phyloP scores from a whole-genome alignment of 2,797 vertebrate genomes.

The Bucorvus abyssinicus region DNA sequence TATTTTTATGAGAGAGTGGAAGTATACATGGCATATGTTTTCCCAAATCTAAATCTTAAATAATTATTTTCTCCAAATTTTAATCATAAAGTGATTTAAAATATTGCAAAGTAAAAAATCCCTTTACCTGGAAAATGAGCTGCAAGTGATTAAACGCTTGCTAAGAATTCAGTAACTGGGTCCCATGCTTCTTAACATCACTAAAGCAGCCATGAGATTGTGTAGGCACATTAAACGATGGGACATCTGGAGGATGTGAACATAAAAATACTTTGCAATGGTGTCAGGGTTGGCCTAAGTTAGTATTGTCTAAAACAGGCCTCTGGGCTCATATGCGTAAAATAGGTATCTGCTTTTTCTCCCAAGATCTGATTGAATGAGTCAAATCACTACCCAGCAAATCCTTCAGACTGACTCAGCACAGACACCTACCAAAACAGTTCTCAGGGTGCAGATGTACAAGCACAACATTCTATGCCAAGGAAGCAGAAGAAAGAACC shows the following conservation, averaged over 20 bases:
- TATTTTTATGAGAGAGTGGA: neutral
- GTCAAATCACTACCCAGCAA: neutral
- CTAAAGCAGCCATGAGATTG: neutral
- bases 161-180: neutral
- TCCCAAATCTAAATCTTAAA: neutral
- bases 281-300: neutral
- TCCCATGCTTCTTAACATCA: neutral
- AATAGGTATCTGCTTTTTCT: neutral
- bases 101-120: neutral
- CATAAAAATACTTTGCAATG: neutral
- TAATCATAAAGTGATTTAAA: neutral
- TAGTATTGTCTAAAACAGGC: neutral
- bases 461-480: neutral
- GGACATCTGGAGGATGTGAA: neutral
- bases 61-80: neutral
- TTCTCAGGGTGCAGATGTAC: neutral
- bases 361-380: neutral
- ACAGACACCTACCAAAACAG: neutral
- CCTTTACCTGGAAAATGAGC: neutral
- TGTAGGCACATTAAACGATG: neutral
- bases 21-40: neutral
- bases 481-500: neutral
- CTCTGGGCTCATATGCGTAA: neutral
- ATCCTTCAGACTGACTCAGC: neutral
- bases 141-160: neutral